Conservation (phyloP, 2,888 invertebrate species). For the Xylocampa areola region DNA sequence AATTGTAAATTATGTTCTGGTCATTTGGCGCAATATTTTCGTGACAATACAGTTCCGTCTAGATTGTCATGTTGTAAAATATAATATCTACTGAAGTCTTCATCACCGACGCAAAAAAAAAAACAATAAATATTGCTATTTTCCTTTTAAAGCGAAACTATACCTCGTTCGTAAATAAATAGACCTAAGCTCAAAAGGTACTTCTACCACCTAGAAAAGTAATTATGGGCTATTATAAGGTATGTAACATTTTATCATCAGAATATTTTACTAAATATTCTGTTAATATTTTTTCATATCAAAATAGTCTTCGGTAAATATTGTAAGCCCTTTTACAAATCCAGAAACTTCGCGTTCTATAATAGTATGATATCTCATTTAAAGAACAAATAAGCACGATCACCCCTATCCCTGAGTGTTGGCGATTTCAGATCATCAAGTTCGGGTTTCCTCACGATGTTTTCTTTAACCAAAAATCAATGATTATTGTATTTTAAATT, state of each 20-base stretch:
- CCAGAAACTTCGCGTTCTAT: too few species aligned
- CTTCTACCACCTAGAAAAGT: conserved; percentile 6
- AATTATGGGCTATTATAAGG: conserved; percentile 14
- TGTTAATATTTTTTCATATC: too few species aligned
- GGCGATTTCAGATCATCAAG: too few species aligned
- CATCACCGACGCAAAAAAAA: conserved; percentile 54
- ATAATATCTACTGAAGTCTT: conserved; percentile 40
- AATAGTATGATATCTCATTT: too few species aligned
- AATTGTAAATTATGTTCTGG: conserved; percentile 5
- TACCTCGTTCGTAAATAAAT: conserved; percentile 44
- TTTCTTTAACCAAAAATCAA: too few species aligned
- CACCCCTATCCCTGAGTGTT: too few species aligned
- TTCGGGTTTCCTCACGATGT: too few species aligned
- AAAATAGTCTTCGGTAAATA: too few species aligned
- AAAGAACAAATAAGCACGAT: too few species aligned
- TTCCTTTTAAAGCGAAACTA: conserved; percentile 55
- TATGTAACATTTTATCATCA: conserved; percentile 10
- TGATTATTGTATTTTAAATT: too few species aligned
- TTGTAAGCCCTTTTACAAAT: too few species aligned
- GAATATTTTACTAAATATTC: too few species aligned
- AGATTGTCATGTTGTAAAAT: conserved; percentile 17
- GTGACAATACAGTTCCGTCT: conserved; percentile 10
- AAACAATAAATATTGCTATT: conserved; percentile 64
- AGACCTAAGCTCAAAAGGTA: conserved; percentile 53
- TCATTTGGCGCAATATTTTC: conserved; percentile 13